Conservation (phyloP, 2,888 invertebrate genomes). For the Platerodrilus igneus region DNA sequence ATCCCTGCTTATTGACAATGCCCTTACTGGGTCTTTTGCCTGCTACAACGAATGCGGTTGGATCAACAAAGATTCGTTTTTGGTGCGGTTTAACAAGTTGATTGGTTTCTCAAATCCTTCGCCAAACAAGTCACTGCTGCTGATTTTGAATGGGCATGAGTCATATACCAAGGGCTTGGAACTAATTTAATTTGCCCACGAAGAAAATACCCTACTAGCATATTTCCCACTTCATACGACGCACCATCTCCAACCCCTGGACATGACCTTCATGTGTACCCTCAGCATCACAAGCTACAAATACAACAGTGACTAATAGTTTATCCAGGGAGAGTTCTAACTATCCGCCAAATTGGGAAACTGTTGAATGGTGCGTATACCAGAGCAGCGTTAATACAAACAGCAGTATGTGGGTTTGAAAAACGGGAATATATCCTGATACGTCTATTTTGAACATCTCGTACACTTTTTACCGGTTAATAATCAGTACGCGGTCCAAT, state of each 20-base stretch:
- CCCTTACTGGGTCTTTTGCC: conserved; percentile 17
- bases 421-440: neutral
- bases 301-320: neutral
- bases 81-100: conserved; percentile 22
- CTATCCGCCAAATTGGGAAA: neutral
- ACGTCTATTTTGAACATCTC: too few relatives aligned
- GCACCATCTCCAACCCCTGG: conserved; percentile 30
- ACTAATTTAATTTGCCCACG: neutral
- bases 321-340: neutral
- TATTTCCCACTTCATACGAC: conserved; percentile 29
- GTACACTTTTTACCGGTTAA: too few relatives aligned
- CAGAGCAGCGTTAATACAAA: neutral
- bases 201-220: conserved; percentile 21
- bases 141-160: neutral
- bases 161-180: conserved; percentile 1
- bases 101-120: conserved; percentile 12
- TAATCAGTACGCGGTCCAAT: too few relatives aligned
- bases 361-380: neutral
- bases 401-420: conserved; percentile 1
- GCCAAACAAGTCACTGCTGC: conserved; percentile 1
- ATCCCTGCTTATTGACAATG: conserved; percentile 18
- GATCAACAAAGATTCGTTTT: conserved; percentile 20
- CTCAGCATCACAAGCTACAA: neutral
- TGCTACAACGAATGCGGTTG: conserved; percentile 20
- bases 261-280: conserved; percentile 19